These are phyloP conservation scores for Cyprinodon variegatus DNA, from an alignment of 2,113 vertebrate genomes.

Conservation along the genomic window DNA sequence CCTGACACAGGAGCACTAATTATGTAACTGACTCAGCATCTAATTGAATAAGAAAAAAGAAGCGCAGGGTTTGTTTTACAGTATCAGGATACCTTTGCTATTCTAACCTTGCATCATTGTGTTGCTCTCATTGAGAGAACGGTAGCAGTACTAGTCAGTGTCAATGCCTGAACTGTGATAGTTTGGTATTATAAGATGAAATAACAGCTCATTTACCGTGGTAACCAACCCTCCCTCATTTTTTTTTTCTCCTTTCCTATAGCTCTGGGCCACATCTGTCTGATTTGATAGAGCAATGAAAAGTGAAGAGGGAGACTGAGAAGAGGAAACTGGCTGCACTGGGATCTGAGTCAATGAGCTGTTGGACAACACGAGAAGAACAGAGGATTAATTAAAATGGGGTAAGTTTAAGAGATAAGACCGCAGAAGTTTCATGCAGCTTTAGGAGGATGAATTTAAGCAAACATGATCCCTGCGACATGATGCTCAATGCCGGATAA, in stretches of 20 bases:
- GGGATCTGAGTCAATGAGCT: conserved; percentile 65
- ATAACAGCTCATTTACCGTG: conserved; percentile 30
- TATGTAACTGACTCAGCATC: conserved; percentile 63
- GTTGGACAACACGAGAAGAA: conserved; percentile 37
- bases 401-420: conserved; percentile 70
- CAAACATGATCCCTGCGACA: conserved; percentile 50
- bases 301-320: conserved; percentile 14
- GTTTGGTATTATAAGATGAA: conserved; percentile 35
- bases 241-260: conserved; percentile 16
- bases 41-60: conserved; percentile 56
- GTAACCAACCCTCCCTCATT: background rate
- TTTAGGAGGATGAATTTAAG: conserved; percentile 22
- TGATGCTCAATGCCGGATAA: conserved; percentile 30
- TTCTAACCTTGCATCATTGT: conserved; percentile 21
- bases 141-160: conserved; percentile 1
- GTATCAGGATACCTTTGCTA: conserved; percentile 52
- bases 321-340: conserved; percentile 34
- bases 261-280: conserved; percentile 56
- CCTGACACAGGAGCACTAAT: conserved; percentile 60
- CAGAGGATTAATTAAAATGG: conserved; percentile 74
- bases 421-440: conserved; percentile 33
- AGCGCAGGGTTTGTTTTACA: conserved; percentile 64
- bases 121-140: conserved; percentile 1
- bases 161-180: background rate
- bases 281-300: conserved; percentile 34